Conservation (phyloP, 1,140 invertebrate genomes). For the Drosophila pseudoobscura region DNA sequence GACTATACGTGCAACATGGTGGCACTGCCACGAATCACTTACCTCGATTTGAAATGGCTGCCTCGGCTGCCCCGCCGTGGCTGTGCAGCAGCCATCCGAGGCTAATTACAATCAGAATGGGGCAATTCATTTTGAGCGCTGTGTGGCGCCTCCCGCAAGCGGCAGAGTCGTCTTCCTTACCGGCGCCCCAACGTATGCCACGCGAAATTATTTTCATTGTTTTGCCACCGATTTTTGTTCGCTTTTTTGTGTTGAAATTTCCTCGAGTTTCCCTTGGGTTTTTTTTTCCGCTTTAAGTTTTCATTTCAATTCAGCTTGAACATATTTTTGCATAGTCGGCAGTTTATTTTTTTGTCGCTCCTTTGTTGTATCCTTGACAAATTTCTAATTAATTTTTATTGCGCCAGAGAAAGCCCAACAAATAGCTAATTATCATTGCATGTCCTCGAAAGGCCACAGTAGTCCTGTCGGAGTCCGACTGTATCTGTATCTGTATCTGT, state of each 20-base stretch:
- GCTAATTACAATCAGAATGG: constrained; percentile 83
- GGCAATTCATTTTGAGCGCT: constrained; percentile 76
- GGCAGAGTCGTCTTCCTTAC: constrained; percentile 8
- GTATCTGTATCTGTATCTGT: constrained; percentile 31
- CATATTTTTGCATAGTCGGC: constrained; percentile 63
- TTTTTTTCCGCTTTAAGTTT: constrained; percentile 46
- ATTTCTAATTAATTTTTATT: constrained; percentile 69
- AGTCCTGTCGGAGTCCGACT: not conserved
- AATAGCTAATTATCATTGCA: constrained; percentile 32
- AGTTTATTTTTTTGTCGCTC: too few relatives aligned
- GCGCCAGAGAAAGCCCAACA: constrained; percentile 5
- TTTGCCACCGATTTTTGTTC: constrained; percentile 28
- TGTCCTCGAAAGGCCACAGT: too few relatives aligned
- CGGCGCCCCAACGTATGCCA: constrained; percentile 64
- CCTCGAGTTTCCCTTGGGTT: constrained; percentile 15
- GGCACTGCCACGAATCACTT: constrained; percentile 62
- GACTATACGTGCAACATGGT: constrained; percentile 27
- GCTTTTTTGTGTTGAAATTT: constrained; percentile 32
- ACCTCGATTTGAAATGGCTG: constrained; percentile 83
- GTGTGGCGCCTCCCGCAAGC: constrained; percentile 16
- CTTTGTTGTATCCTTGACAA: constrained; percentile 31
- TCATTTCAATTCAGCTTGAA: constrained; percentile 40
- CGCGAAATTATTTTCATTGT: constrained; percentile 77
- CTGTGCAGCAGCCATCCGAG: constrained; percentile 73
- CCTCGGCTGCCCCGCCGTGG: constrained; percentile 54